Conservation (phyloP, 2,113 vertebrate genomes). For the zebrafish (Danio rerio) region DNA sequence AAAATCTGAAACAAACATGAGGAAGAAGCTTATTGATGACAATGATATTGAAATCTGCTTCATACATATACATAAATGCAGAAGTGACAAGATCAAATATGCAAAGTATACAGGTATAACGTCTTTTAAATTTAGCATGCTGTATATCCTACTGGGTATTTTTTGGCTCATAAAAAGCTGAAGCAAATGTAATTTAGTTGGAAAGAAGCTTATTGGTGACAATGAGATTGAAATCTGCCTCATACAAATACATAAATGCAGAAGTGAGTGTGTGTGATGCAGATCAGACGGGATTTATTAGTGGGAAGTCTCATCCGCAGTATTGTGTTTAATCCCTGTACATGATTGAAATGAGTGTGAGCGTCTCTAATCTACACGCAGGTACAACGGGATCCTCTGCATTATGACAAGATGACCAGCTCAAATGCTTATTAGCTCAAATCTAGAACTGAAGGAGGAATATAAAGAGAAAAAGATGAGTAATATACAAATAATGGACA, state of each 20-base stretch:
- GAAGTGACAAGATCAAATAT: too few relatives aligned
- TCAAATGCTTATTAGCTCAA: neutral
- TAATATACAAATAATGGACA: neutral
- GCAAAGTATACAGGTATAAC: too few relatives aligned
- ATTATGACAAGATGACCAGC: neutral
- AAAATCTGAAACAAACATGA: too few relatives aligned
- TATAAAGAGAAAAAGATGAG: neutral
- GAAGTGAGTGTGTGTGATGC: neutral
- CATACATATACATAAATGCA: too few relatives aligned
- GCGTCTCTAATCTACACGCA: neutral
- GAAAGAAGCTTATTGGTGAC: neutral
- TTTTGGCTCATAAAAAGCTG: too few relatives aligned
- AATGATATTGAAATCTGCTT: too few relatives aligned
- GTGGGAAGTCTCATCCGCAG: neutral
- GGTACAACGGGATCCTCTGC: neutral
- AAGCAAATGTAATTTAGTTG: neutral
- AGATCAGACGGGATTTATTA: slow-evolving; percentile 3
- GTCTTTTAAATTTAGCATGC: too few relatives aligned
- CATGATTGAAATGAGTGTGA: neutral
- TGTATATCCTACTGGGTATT: too few relatives aligned
- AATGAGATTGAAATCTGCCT: neutral
- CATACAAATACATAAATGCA: slow-evolving; percentile 15
- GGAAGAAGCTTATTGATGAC: too few relatives aligned
- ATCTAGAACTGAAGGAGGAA: neutral
- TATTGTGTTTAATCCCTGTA: neutral